A percentile compares a stretch with the other conserved stretches of the same genome.
phyloP scores from a whole-genome alignment of 2,888 invertebrate genomes.

The Pristionchus entomophagus region DNA sequence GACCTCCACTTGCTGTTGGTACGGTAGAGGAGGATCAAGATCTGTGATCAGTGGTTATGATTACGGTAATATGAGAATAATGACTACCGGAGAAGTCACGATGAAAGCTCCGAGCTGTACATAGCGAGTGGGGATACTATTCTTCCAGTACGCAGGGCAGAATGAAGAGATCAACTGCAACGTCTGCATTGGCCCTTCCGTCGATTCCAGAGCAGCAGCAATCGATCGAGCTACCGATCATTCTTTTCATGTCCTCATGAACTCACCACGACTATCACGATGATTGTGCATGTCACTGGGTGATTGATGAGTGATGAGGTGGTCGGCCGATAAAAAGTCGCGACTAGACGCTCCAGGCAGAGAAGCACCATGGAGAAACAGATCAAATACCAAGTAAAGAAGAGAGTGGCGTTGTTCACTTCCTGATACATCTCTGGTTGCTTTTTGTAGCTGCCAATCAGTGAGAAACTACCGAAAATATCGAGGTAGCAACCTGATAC shows the following conservation, averaged over 20 bases:
- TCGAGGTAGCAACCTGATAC: not conserved
- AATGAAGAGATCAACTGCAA: not conserved
- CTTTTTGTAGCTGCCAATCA: not conserved
- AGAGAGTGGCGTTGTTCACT: not conserved
- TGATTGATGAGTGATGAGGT: not conserved
- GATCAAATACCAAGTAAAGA: not conserved
- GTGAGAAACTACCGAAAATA: not conserved
- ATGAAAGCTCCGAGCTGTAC: not conserved
- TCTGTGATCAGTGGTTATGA: not conserved
- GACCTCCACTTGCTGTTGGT: not conserved
- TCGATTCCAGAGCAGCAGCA: not conserved
- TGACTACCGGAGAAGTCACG: not conserved
- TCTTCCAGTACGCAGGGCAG: not conserved
- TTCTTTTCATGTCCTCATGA: too few relatives aligned
- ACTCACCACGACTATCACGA: not conserved
- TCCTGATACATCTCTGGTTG: not conserved
- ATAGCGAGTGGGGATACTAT: not conserved
- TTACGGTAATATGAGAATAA: not conserved
- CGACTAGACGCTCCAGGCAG: not conserved
- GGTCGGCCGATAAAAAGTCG: not conserved
- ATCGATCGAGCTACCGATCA: too few relatives aligned
- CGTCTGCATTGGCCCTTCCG: not conserved
- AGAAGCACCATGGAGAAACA: conserved; percentile 1
- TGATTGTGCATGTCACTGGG: not conserved
- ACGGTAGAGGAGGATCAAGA: not conserved